Evolutionary conservation across 2,888 invertebrate species (phyloP), one percentile per base, ranked within the genome.

Genomic region (Hirudinaria manillensis): DNA sequence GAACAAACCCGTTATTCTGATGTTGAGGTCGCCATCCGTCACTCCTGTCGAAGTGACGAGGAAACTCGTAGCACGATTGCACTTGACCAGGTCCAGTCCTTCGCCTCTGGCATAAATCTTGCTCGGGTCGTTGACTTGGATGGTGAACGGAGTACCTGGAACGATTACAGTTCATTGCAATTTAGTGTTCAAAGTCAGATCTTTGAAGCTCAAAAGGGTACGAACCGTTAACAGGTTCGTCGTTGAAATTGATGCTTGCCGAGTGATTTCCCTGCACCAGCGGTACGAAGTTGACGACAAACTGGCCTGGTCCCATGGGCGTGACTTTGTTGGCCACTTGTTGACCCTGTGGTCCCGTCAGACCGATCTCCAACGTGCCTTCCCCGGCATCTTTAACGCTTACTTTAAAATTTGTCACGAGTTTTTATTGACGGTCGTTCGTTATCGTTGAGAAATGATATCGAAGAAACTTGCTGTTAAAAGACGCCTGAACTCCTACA

Each of bases 311-410:
- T 36, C 79, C 77, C 27, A 81, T 78, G 66, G 80, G 78, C 56
- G 82, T 81, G 10, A 84, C 84, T 4, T 81, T 95, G 88, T 99
- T 99, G 70, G 98, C 97, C 78, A 99, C 94, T 88, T 96, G 94
- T 80, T 98, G 98, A 87, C 96, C 95, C 86, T 99, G 21, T 3
- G 61, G 61, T 27, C 55, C 55, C 1, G n/a, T 98, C 84, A 99
- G 96, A 82, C 96, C 96, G 83, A 99, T 99, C 89, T 99, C 98
- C 82, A 99, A 88, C 87, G 98, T 97, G 72, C 99, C 99, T 88
- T 98, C 98, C 61, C 99, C 99, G 73, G 98, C 98, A 83, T 94
- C 93, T 84, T 93, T 94, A 71, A 97, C 98, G 87, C 98, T 97
- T 86, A 99, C 98, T 94, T 87, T 80, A 88, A 88, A 10, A n/a